Percentiles rank a stretch among this genome's conserved stretches.
phyloP scores from a whole-genome alignment of 2,797 vertebrate species.

The Strix occidentalis region DNA sequence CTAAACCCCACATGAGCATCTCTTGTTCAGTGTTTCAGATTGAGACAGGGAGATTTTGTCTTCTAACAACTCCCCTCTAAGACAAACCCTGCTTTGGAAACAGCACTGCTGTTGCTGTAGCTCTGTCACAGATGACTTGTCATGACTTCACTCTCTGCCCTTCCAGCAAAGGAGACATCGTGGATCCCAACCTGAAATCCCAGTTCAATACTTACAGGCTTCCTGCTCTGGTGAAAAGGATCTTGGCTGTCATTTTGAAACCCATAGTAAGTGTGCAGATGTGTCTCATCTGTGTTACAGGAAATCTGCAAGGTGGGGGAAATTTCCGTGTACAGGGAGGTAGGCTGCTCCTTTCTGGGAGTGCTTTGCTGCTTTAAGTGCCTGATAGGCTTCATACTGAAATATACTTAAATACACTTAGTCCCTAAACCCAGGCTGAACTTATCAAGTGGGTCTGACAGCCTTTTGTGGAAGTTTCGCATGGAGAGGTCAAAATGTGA shows the following conservation, averaged over 20 bases:
- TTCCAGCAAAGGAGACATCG: conserved; percentile 75
- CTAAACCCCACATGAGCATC: not conserved
- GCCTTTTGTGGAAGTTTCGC: not conserved
- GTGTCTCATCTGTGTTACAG: fast-evolving
- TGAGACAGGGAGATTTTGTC: not conserved
- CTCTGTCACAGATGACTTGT: not conserved
- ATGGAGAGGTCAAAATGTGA: not conserved
- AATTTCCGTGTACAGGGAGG: fast-evolving
- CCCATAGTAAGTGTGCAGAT: conserved; percentile 78
- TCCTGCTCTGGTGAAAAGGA: conserved; percentile 80
- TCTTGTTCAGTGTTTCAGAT: not conserved
- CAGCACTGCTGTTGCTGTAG: not conserved
- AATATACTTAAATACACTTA: not conserved
- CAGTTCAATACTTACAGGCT: conserved; percentile 68
- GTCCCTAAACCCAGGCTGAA: not conserved
- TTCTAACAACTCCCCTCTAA: not conserved
- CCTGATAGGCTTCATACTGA: not conserved
- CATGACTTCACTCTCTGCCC: not conserved
- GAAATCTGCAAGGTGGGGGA: not conserved
- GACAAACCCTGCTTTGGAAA: not conserved
- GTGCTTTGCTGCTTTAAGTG: not conserved
- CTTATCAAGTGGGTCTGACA: not conserved
- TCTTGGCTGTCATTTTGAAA: conserved; percentile 75
- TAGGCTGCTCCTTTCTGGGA: not conserved
- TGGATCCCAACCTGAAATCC: conserved; percentile 76